These are phyloP conservation scores for Charadrius vociferus DNA, from an alignment of 2,113 vertebrate genomes.

Conservation along the genomic window DNA sequence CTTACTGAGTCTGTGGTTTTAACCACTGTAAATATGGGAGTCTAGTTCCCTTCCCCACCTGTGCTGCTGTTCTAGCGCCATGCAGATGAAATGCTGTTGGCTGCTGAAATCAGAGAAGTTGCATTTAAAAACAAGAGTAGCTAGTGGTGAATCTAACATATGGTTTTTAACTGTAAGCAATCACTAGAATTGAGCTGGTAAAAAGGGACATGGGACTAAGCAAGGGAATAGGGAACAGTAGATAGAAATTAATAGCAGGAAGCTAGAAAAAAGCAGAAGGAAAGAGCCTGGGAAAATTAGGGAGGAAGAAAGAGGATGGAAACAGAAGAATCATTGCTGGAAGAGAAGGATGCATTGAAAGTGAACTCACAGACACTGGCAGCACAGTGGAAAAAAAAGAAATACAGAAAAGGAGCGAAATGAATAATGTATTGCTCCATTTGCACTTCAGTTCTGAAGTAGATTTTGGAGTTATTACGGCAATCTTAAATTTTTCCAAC, in stretches of 20 bases:
- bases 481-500: conserved; percentile 32
- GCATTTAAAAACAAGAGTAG: background rate
- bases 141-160: background rate
- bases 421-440: conserved; percentile 26
- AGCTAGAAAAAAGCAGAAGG: background rate
- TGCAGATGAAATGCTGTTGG: background rate
- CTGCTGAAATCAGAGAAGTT: background rate
- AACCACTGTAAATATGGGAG: background rate
- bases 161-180: background rate
- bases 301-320: background rate
- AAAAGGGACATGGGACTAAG: background rate
- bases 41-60: background rate
- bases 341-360: background rate
- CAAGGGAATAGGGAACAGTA: background rate
- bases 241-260: background rate
- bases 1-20: background rate
- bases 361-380: background rate
- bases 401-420: conserved; percentile 5
- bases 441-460: conserved; percentile 8
- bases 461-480: conserved; percentile 16
- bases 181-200: background rate
- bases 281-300: background rate
- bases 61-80: background rate
- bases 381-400: background rate
- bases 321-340: background rate